Evolutionary conservation across 2,797 vertebrate genomes (phyloP).

Genomic region (Gymnothorax reevesii): DNA sequence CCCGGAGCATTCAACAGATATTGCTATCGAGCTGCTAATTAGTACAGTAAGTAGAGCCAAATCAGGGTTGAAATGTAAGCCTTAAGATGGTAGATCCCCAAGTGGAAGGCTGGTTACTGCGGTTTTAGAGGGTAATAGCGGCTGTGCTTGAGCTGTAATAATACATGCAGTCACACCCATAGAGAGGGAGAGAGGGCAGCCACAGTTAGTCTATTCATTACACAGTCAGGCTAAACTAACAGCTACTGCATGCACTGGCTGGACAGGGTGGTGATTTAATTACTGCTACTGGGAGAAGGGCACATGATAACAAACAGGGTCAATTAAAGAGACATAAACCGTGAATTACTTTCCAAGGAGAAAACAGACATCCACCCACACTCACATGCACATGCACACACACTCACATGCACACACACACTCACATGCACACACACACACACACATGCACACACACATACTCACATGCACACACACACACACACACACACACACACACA

Average conservation of each 20-base stretch:
- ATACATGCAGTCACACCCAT: not conserved
- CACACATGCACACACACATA: no score
- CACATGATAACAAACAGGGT: constrained; percentile 1
- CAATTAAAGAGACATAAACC: not conserved
- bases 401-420: not conserved
- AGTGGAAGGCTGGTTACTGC: no score
- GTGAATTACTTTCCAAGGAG: not conserved
- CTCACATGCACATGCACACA: no score
- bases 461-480: not conserved
- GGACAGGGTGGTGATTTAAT: not conserved
- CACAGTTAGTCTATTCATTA: not conserved
- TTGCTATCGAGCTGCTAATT: no score
- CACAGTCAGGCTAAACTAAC: not conserved
- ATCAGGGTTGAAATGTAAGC: no score
- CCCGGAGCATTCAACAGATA: no score
- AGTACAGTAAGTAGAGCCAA: no score
- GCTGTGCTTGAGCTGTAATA: not conserved
- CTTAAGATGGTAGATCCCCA: no score
- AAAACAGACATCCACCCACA: not conserved
- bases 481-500: not conserved
- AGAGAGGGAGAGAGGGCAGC: no score
- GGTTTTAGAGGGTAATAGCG: not conserved
- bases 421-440: not conserved
- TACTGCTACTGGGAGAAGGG: not conserved
- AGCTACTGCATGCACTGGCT: not conserved